These are phyloP conservation scores for Frankliniella intonsa DNA, from an alignment of 2,888 invertebrate genomes.

Conservation along the genomic window DNA sequence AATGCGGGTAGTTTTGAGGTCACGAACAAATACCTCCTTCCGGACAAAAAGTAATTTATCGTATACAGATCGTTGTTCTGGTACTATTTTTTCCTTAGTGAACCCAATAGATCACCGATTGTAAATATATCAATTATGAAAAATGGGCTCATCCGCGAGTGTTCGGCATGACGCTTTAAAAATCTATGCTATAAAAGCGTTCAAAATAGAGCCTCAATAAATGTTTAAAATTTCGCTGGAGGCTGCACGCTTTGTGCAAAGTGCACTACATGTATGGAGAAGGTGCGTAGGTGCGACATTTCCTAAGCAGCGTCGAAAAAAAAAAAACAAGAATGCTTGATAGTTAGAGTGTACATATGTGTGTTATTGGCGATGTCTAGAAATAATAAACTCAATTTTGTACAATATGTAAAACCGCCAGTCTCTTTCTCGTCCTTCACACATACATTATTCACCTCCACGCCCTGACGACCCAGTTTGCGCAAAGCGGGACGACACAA, in stretches of 20 bases:
- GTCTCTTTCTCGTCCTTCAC: neutral
- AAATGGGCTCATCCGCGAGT: no score
- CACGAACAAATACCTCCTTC: no score
- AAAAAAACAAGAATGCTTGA: neutral
- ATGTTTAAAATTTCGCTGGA: no score
- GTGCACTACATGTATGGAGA: neutral
- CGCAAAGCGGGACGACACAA: no score
- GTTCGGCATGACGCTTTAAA: neutral
- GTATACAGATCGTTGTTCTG: no score
- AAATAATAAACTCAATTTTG: neutral
- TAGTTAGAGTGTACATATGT: neutral
- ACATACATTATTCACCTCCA: neutral
- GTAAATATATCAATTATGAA: no score
- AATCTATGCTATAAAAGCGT: neutral
- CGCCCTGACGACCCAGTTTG: neutral
- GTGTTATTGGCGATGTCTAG: neutral
- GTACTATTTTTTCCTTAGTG: no score
- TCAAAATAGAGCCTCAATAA: no score
- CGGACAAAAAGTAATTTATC: no score
- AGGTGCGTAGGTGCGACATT: neutral
- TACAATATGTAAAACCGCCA: neutral
- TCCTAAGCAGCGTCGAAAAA: neutral
- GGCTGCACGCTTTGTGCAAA: neutral
- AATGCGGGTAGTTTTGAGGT: no score
- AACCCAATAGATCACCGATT: no score